A percentile compares a stretch with the other conserved stretches of the same genome.
phyloP scores from a whole-genome alignment of 2,888 invertebrate genomes.

The Liopterus haemorrhoidalis region DNA sequence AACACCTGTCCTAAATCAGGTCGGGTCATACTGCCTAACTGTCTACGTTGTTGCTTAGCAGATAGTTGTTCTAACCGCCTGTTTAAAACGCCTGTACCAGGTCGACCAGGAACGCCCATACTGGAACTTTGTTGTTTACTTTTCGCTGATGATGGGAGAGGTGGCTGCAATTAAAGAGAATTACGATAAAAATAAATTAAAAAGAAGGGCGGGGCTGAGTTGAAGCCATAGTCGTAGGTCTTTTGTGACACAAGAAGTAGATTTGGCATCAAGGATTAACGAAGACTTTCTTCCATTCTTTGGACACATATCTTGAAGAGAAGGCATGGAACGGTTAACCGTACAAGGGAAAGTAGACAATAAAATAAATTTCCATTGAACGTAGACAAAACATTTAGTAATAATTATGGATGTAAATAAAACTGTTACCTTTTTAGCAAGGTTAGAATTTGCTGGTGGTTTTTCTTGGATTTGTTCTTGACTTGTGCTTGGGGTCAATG shows the following conservation, averaged over 20 bases:
- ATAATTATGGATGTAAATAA: too few species aligned
- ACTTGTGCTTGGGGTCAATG: constrained; percentile 15
- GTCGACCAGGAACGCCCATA: constrained; percentile 57
- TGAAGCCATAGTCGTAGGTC: not conserved
- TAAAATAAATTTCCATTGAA: too few species aligned
- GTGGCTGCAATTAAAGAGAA: constrained; percentile 23
- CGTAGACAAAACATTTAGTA: too few species aligned
- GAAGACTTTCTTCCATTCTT: too few species aligned
- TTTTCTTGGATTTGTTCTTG: constrained; percentile 25
- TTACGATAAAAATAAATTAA: not conserved
- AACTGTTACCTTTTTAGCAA: constrained; percentile 20
- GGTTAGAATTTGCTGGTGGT: constrained; percentile 6
- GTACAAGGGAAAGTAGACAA: too few species aligned
- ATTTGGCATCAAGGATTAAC: too few species aligned
- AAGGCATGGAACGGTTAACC: too few species aligned
- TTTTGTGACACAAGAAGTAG: too few species aligned
- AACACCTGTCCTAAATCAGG: constrained; percentile 56
- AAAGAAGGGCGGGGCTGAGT: too few species aligned
- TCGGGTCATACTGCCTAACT: constrained; percentile 51
- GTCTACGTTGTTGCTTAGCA: constrained; percentile 49
- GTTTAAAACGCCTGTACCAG: constrained; percentile 54
- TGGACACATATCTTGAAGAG: too few species aligned
- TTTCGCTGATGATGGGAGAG: constrained; percentile 24
- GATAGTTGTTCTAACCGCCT: constrained; percentile 47
- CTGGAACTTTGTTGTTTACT: constrained; percentile 32